Base-by-base conservation (phyloP, 2,888 invertebrate genomes). In the Bembecia ichneumoniformis region DNA sequence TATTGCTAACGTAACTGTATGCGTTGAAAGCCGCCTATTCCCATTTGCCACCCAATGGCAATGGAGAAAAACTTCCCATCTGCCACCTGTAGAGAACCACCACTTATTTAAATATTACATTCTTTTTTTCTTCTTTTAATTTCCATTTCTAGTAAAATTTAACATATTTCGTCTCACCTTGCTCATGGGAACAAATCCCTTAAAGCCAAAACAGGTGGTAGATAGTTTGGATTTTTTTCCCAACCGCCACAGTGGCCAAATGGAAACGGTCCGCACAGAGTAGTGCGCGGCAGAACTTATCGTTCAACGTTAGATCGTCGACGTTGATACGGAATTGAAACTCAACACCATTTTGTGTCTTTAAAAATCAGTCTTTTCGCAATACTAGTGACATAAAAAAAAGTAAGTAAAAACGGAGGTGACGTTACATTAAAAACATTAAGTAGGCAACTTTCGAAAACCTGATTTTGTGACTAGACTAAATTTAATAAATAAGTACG, bases 391-490 rank as follows among this genome's bases (percentile, higher is more conserved):
- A 49, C 46, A 51, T 48, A 44, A 34, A 52, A 52, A 49, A 35
- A 52, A 28, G 13, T 47, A 52, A 48, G 15, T 28, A 5, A 35
- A 48, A 40, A 40, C 13, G 40, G 40, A 40, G 4, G 40, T 13
- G 40, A 40, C 13, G 11, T 20, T 20, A 20, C 28, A 14, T 40
- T 47, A 48, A 35, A 43, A 51, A 49, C 16, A 47, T 58, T 58
- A 59, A 58, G 57, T 58, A 64, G 56, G 54, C 55, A 56, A 60
- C 60, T 54, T 48, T 56, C 53, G 51, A 50, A 61, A 55, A 57
- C 53, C 50, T 50, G 58, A 52, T 52, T 61, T 65, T 66, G 64
- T 78, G 81, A 82, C 82, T 82, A 81, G 81, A 79, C 63, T 67
- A 66, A 63, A 59, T 54, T 59, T 58, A 45, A 49, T 46, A 48